A percentile compares a stretch with the other conserved stretches of the same genome.
phyloP scores from a whole-genome alignment of 1,140 invertebrate genomes.

The Ceratina calcarata region DNA sequence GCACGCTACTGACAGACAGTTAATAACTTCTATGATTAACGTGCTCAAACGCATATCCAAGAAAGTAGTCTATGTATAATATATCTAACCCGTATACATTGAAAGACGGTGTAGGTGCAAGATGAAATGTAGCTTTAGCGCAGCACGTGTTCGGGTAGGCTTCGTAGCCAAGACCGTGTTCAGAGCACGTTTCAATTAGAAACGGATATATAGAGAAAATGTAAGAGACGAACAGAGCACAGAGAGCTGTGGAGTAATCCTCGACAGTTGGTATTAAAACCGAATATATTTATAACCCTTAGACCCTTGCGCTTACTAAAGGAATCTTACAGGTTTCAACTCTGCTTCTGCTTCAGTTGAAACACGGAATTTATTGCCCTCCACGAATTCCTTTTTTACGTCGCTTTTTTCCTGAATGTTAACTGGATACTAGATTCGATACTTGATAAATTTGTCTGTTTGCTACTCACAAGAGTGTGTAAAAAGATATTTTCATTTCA shows the following conservation, averaged over 20 bases:
- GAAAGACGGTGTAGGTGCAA: not conserved
- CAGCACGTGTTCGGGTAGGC: not conserved
- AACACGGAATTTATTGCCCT: slow-evolving; percentile 19
- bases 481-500: no score
- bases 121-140: not conserved
- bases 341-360: slow-evolving; percentile 15
- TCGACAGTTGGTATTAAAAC: slow-evolving; percentile 60
- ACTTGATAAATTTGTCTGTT: no score
- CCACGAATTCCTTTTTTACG: slow-evolving; percentile 20
- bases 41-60: no score
- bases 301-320: slow-evolving; percentile 19
- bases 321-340: slow-evolving; percentile 34
- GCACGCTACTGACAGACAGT: no score
- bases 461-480: no score
- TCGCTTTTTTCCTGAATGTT: not conserved
- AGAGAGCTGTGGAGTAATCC: slow-evolving; percentile 52
- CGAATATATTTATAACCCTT: slow-evolving; percentile 62
- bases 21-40: no score
- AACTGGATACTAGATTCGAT: no score
- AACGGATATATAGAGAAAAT: slow-evolving; percentile 8
- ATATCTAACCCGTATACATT: not conserved
- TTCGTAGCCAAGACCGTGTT: not conserved
- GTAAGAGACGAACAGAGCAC: not conserved
- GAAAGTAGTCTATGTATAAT: no score
- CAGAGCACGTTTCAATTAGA: slow-evolving; percentile 22